These are phyloP conservation scores for Archips xylosteana DNA, from an alignment of 2,888 invertebrate species.

Conservation along the genomic window DNA sequence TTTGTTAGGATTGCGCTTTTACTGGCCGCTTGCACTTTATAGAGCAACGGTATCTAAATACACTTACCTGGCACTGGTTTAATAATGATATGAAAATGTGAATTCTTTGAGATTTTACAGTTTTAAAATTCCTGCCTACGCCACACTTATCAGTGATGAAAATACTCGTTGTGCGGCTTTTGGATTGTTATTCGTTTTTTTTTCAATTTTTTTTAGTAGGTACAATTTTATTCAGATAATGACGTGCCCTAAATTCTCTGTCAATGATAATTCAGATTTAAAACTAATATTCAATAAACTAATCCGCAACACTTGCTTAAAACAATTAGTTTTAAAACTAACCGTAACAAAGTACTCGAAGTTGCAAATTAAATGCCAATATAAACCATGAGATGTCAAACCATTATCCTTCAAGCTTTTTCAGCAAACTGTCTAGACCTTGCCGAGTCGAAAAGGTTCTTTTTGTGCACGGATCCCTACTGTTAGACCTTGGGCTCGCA, in stretches of 20 bases:
- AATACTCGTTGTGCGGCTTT: no score
- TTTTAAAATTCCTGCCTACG: neutral
- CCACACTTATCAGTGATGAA: no score
- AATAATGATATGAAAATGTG: neutral
- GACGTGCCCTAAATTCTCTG: no score
- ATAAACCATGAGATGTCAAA: slow-evolving; percentile 18
- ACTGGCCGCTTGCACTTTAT: slow-evolving; percentile 50
- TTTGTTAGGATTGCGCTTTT: slow-evolving; percentile 63
- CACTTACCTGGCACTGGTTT: slow-evolving; percentile 1
- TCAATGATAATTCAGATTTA: no score
- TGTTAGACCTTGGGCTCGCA: slow-evolving; percentile 68
- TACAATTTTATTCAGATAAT: no score
- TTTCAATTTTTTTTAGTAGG: no score
- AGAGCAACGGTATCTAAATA: slow-evolving; percentile 7
- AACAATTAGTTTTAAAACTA: neutral
- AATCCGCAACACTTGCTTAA: neutral
- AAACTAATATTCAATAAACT: no score
- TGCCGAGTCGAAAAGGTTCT: slow-evolving; percentile 65
- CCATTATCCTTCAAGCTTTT: slow-evolving; percentile 34
- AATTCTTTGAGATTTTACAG: neutral
- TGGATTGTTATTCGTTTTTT: no score
- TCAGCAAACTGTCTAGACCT: slow-evolving; percentile 66
- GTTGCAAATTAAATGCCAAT: slow-evolving; percentile 22
- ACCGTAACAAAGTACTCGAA: slow-evolving; percentile 4
- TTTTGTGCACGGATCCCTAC: slow-evolving; percentile 70